Evolutionary conservation across 2,888 invertebrate genomes (phyloP), one percentile per base, ranked within the genome.

Genomic region (Tachina grossa): DNA sequence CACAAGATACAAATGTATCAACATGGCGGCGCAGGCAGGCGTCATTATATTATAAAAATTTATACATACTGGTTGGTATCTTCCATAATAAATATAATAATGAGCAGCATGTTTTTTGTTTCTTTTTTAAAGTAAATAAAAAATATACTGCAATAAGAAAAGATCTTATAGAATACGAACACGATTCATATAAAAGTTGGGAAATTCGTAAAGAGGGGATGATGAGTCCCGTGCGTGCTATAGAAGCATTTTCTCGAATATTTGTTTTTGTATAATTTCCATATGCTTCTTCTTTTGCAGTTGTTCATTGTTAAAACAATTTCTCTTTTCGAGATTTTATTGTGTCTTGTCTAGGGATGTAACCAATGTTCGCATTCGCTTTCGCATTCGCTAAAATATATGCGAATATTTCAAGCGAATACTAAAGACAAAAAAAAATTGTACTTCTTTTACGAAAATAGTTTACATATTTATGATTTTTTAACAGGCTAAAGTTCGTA

Each of bases 1-100:
- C 53, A 69, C 63, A 39, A 14, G 41, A 45, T 77, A 82, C 78
- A 75, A 85, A 85, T 76, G 79, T 76, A 68, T 76, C 83, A 85
- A 79, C 79, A 85, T 85, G 85, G 85, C 85, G 85, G 83, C 85
- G 85, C n/a, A n/a, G n/a, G 83, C 85, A 80, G 76, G 83, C 83
- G 66, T 85, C 85, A 74, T 80, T 72, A 85, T 83, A 85, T 83
- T 72, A 66, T n/a, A 75, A 45, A 71, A 43, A 63, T 68, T 47
- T 59, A 43, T 72, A 31, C 31, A 31, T 31, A 6, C 31, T 31
- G 31, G 31, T 31, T 31, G 31, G 31, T 31, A 31, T 31, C 31
- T 31, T 31, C 31, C 13, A 65, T 39, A 65, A 68, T 13, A 16
- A 61, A 43, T 66, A 39, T 43, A 53, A 61, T 45, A 47, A 31